Conservation (phyloP, 2,797 vertebrate genomes). For the Lagorchestes hirsutus region DNA sequence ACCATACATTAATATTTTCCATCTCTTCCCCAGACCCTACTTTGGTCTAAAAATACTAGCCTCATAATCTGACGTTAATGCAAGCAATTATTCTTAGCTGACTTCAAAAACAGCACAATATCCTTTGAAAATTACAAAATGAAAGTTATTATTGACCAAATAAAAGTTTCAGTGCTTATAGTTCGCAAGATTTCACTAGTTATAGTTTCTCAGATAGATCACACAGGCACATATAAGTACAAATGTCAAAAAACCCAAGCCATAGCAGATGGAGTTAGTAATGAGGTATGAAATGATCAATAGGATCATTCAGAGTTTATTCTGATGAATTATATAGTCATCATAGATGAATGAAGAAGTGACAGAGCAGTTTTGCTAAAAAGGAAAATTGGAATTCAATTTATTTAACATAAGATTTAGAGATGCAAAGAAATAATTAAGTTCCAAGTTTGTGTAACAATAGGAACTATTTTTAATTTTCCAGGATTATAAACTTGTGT, state of each 20-base stretch:
- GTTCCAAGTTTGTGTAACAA: neutral
- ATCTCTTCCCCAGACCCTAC: neutral
- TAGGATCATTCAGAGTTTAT: neutral
- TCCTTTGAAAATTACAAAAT: neutral
- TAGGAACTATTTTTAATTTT: conserved; percentile 51
- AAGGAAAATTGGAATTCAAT: neutral
- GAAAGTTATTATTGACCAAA: neutral
- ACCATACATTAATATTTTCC: neutral
- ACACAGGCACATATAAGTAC: neutral
- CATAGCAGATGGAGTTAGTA: neutral
- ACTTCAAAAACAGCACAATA: neutral
- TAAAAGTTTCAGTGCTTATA: neutral
- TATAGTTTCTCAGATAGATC: neutral
- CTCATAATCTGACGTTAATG: neutral
- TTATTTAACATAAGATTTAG: conserved; percentile 58
- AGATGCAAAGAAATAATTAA: conserved; percentile 58
- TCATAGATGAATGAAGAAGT: neutral
- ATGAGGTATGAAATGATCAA: neutral
- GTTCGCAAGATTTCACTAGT: neutral
- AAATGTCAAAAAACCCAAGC: neutral
- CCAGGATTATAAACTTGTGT: conserved; percentile 56
- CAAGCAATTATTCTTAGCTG: conserved; percentile 3
- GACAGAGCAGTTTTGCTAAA: neutral
- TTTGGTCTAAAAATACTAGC: neutral
- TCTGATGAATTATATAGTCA: conserved; percentile 9